These are phyloP conservation scores for Paraescarpia echinospica DNA, from an alignment of 1,140 invertebrate species.

Conservation along the genomic window DNA sequence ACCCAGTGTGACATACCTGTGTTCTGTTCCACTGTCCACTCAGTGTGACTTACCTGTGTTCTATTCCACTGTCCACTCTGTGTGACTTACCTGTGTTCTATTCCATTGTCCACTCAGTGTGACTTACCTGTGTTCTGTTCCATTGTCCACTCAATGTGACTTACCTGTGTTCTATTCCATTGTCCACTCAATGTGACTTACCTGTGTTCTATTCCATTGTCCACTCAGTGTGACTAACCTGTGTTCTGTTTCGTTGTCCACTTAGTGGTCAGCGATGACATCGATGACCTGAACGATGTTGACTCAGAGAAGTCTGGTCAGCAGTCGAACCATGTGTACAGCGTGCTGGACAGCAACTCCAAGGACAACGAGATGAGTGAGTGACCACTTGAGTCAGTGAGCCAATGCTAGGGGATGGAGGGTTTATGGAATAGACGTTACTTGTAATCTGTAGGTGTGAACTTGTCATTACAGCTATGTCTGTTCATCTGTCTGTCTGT, in stretches of 20 bases:
- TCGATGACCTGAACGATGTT: constrained; percentile 53
- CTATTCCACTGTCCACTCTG: too few relatives aligned
- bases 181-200: too few relatives aligned
- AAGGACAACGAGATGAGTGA: constrained; percentile 48
- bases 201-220: constrained; percentile 33
- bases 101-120: too few relatives aligned
- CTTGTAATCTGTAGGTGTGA: too few relatives aligned
- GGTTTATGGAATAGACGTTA: neutral
- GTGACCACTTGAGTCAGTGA: neutral
- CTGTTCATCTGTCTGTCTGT: neutral
- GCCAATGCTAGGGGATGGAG: neutral
- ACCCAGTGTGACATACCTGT: too few relatives aligned
- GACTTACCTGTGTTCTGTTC: too few relatives aligned
- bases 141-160: too few relatives aligned
- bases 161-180: too few relatives aligned
- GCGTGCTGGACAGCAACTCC: constrained; percentile 27
- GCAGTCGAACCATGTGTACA: constrained; percentile 34
- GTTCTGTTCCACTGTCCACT: too few relatives aligned
- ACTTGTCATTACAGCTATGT: neutral
- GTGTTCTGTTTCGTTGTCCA: constrained; percentile 33
- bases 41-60: too few relatives aligned
- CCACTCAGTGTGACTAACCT: neutral
- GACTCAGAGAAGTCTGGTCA: constrained; percentile 35
- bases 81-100: too few relatives aligned
- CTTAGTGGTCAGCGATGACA: constrained; percentile 39